Evolutionary conservation across 2,113 vertebrate genomes (phyloP), one percentile per base, ranked within the genome.

Genomic region (Salvelinus namaycush): DNA sequence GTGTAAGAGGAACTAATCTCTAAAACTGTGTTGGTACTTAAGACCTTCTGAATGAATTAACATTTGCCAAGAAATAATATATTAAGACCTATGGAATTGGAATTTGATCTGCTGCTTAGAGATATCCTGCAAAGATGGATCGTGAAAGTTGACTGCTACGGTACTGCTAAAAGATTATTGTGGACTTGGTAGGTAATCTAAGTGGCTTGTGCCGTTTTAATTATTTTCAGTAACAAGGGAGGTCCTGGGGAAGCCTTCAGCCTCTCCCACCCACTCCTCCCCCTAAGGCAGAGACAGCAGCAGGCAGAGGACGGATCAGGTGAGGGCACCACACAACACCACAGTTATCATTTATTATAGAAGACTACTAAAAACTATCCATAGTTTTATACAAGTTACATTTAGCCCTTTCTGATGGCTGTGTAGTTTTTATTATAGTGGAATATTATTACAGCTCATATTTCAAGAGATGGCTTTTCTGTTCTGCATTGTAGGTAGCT

Each of bases 221-320:
- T 44, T 44, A 12, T 87, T 83, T 8, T 65, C 39, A 97, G 96
- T 80, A 86, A 82, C 54, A 97, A 94, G 90, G 88, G 92, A 84
- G 88, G 90, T 75, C 87, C 95, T 39, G 85, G 3, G 12, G 51
- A 14, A 18, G 12, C 95, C 68, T 95, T 92, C 64, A 95, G 94
- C 76, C 90, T 95, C 3, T 91, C 95, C 7, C 96, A 98, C 71
- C 95, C 96, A 1, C 86, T 97, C 20, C 87, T 97, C 72, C 96
- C 97, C 1, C 86, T 96, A 85, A 94, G 96, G 80, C 97, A 96
- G 86, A 96, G 94, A 64, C 96, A 96, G 39, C 96, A 44, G 76
- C 31, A 86, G 74, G 93, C 90, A 22, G 95, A 97, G 34, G 94
- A 94, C 8, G 71, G 66, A 49, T 84, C 94, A n/a, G 96, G 97